Evolutionary conservation across 2,888 invertebrate genomes (phyloP), one percentile per base, ranked within the genome.

Genomic region (Epirrita christyi): DNA sequence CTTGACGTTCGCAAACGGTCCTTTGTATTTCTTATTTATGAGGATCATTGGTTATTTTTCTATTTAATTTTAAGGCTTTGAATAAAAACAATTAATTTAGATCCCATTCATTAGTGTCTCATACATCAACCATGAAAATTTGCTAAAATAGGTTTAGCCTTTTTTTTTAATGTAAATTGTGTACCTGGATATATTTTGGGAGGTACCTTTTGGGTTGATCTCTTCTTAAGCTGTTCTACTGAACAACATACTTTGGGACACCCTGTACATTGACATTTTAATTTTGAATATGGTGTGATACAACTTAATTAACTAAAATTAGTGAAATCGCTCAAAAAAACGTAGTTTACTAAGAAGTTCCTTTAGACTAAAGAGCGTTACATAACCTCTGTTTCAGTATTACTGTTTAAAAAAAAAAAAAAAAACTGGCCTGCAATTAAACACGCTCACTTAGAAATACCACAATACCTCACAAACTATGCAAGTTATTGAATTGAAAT

Each of bases 261-360:
- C 4, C 14, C 36, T 59, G 42, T 40, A 45, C n/a, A n/a, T 42
- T 46, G 4, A 41, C 11, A 43, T 48, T 28, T 38, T 34, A 10
- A 43, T 48, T 28, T 38, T 34, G 41, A 53, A 45, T 52, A 2
- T 9, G 8, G 8, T 32, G 32, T 32, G 21, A 36, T 47, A 48
- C 42, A 47, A 48, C 42, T 53, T 52, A 15, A 48, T 40, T 32
- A 32, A 7, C 32, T 48, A 60, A 53, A 53, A 14, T 32, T 63
- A 62, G 59, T 67, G 59, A 64, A 59, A 56, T 71, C 75, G 76
- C 84, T 86, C 86, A 86, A 86, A 85, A 77, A 81, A 78, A 68
- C 59, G 72, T 87, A 87, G 83, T 71, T 76, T 77, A 81, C 74
- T 84, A 84, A 81, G 80, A 75, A 84, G 88, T 88, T 88, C 88